A percentile compares a stretch with the other conserved stretches of the same genome.
Evolutionary conservation across 2,888 invertebrate species (phyloP).

Genomic region (Apamea crenata): DNA sequence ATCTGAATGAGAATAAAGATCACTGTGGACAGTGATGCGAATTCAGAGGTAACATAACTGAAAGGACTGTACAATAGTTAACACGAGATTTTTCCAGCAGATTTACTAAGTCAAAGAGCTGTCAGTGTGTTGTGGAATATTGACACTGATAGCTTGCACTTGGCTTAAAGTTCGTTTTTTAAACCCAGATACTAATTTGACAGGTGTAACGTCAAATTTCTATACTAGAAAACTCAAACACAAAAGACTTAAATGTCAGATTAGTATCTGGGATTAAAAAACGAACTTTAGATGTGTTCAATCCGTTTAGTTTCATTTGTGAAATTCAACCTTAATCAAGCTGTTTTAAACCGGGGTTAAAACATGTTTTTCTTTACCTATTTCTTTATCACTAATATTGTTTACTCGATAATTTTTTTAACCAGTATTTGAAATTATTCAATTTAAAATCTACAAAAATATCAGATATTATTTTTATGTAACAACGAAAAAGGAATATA

Average conservation of each 20-base stretch:
- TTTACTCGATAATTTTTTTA: too few species aligned
- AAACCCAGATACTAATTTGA: too few species aligned
- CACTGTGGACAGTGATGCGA: neutral
- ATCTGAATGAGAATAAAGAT: neutral
- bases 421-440: neutral
- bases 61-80: neutral
- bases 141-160: neutral
- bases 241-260: too few species aligned
- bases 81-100: neutral
- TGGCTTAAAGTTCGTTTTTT: too few species aligned
- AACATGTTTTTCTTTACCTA: too few species aligned
- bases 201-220: too few species aligned
- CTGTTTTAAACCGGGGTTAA: neutral
- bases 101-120: neutral
- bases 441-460: neutral
- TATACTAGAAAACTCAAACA: too few species aligned
- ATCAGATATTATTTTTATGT: slow-evolving; percentile 53
- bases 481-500: slow-evolving; percentile 45
- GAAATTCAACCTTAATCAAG: neutral
- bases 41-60: neutral
- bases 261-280: too few species aligned
- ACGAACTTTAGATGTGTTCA: neutral
- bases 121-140: neutral
- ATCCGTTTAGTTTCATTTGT: neutral
- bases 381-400: neutral